phyloP scores from a whole-genome alignment of 2,797 vertebrate species.

The Anguilla marmorata region DNA sequence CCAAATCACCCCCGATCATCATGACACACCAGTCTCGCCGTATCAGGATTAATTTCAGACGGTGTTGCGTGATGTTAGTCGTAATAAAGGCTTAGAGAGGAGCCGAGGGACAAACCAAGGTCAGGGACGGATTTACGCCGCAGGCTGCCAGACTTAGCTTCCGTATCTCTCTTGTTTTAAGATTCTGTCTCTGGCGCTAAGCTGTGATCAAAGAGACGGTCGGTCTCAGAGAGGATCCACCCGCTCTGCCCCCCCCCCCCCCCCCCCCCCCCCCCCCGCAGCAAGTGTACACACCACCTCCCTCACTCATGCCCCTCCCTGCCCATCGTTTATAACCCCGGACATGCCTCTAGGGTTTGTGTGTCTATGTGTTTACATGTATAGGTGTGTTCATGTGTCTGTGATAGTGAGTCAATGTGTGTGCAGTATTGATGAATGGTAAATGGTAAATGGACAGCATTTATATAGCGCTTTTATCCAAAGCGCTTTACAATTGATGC shows the following conservation, averaged over 20 bases:
- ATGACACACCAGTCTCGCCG: neutral
- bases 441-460: no score
- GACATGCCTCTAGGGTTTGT: neutral
- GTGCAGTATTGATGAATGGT: neutral
- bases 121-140: neutral
- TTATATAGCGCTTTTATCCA: no score
- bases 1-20: slow-evolving; percentile 5
- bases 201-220: neutral
- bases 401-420: neutral
- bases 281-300: neutral
- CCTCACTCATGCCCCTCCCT: neutral
- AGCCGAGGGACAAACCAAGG: neutral
- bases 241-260: neutral
- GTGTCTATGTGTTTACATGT: neutral
- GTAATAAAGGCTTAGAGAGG: neutral
- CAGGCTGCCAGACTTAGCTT: neutral
- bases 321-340: neutral
- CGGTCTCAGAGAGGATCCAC: neutral
- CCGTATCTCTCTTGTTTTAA: slow-evolving; percentile 18
- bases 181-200: neutral
- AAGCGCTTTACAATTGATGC: no score
- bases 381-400: neutral
- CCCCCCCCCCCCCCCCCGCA: no score
- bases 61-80: neutral
- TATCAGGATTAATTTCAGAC: slow-evolving; percentile 19